Conservation (phyloP, 2,888 invertebrate genomes). For the Tetramorium bicarinatum region DNA sequence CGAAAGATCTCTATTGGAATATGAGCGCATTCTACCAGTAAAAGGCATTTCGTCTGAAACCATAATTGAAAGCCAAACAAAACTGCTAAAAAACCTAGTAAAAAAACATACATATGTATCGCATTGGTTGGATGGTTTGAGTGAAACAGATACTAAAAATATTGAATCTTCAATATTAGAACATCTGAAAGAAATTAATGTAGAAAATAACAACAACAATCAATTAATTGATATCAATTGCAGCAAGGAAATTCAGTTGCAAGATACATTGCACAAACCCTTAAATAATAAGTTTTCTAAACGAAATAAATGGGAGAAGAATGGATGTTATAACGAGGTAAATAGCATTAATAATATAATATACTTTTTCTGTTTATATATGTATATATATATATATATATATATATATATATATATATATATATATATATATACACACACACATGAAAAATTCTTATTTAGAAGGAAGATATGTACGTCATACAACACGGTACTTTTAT, state of each 20-base stretch:
- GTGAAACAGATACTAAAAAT: not conserved
- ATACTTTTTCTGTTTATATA: not conserved
- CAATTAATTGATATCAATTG: not conserved
- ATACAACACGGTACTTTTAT: constrained; percentile 54
- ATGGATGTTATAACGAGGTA: constrained; percentile 40
- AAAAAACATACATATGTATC: not conserved
- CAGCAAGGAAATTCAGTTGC: constrained; percentile 22
- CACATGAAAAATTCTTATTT: constrained; percentile 10
- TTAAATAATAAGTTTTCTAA: not conserved
- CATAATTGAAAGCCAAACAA: too few species aligned
- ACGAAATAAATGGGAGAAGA: not conserved
- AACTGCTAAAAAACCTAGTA: not conserved
- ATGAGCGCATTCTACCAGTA: not conserved
- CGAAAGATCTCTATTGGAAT: not conserved
- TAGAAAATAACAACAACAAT: not conserved
- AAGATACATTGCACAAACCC: not conserved
- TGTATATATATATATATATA: not conserved
- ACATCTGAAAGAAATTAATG: not conserved
- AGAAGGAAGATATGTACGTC: constrained; percentile 39
- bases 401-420: not conserved
- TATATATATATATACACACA: not conserved
- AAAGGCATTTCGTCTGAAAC: not conserved
- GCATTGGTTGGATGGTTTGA: constrained; percentile 18
- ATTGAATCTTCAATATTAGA: not conserved
- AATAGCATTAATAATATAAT: constrained; percentile 5